A percentile compares a stretch with the other conserved stretches of the same genome.
phyloP scores from a whole-genome alignment of 2,113 vertebrate genomes.

The Pungitius pungitius region DNA sequence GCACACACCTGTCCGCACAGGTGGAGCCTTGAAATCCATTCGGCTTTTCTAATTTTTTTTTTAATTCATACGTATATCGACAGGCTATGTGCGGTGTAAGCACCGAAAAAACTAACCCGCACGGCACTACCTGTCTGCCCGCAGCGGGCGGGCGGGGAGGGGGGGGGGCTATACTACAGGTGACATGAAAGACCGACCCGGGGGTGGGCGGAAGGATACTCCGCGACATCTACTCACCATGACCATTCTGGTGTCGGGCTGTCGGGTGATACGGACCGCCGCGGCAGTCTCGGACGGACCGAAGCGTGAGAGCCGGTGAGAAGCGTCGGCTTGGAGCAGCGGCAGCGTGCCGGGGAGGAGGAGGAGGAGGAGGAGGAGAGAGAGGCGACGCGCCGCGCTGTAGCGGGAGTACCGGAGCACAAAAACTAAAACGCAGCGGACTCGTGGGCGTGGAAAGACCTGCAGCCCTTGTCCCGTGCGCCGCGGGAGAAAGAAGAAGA shows the following conservation, averaged over 20 bases:
- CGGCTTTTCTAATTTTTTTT: background rate
- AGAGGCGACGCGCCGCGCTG: background rate
- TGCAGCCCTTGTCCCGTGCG: background rate
- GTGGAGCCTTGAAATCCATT: background rate
- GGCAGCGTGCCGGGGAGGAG: conserved; percentile 24
- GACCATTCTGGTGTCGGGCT: conserved; percentile 93
- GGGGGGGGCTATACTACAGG: background rate
- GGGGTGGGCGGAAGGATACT: background rate
- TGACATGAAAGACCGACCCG: background rate
- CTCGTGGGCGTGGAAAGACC: conserved; percentile 17
- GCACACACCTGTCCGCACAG: conserved; percentile 39
- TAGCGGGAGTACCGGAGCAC: conserved; percentile 22
- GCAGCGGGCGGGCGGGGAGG: conserved; percentile 1
- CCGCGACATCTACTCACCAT: conserved; percentile 89
- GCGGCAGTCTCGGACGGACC: conserved; percentile 36
- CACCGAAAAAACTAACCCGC: background rate
- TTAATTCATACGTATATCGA: background rate
- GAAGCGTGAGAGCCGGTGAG: conserved; percentile 37
- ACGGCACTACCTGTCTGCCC: conserved; percentile 17
- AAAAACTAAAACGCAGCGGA: conserved; percentile 16
- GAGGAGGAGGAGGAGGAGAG: background rate
- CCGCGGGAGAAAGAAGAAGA: conserved; percentile 31
- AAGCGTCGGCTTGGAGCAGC: conserved; percentile 36
- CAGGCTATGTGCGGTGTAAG: background rate
- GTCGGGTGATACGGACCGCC: conserved; percentile 58